Conservation (phyloP, 2,113 vertebrate species). For the Nanorana parkeri region DNA sequence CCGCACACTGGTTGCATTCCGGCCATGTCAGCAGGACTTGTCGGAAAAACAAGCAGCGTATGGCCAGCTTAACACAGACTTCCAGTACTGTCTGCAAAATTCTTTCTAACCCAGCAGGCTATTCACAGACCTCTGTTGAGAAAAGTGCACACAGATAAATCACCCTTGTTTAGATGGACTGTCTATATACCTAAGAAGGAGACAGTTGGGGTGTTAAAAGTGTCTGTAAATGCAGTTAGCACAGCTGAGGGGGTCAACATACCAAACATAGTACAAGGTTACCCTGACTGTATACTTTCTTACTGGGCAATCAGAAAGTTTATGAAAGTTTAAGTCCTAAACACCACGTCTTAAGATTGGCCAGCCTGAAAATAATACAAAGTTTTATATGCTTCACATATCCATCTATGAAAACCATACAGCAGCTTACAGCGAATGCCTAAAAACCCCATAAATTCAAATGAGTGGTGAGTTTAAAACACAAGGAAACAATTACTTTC, state of each 20-base stretch:
- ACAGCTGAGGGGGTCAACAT: conserved; percentile 5
- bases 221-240: conserved; percentile 1
- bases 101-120: not conserved
- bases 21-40: too few species aligned
- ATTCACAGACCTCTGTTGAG: conserved; percentile 2
- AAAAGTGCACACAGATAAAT: conserved; percentile 23
- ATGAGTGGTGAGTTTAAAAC: not conserved
- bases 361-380: too few species aligned
- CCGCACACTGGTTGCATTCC: too few species aligned
- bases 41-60: too few species aligned
- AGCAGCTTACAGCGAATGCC: not conserved
- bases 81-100: not conserved
- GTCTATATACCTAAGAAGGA: conserved; percentile 9
- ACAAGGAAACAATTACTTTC: conserved; percentile 41
- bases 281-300: not conserved
- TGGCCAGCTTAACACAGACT: not conserved
- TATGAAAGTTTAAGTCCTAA: too few species aligned
- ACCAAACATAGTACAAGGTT: not conserved
- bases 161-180: conserved; percentile 17
- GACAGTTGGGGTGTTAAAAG: conserved; percentile 35
- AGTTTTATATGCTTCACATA: not conserved
- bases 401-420: not conserved
- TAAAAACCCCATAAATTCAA: not conserved
- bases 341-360: too few species aligned
- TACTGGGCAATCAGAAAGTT: too few species aligned